Evolutionary conservation across 2,888 invertebrate species (phyloP), one percentile per base, ranked within the genome.

Genomic region (Labia minor): DNA sequence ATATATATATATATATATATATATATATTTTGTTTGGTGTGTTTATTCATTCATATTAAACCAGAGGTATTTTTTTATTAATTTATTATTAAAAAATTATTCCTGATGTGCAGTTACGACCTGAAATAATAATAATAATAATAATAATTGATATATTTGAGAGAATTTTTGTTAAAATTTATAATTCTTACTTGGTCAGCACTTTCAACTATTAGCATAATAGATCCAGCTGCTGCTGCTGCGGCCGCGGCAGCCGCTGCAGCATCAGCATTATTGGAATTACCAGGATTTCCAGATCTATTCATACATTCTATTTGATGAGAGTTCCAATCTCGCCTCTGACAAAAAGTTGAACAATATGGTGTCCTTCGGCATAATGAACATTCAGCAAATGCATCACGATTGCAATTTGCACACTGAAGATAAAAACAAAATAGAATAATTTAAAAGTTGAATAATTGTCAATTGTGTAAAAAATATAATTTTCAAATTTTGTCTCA

Each of bases 261-360:
- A 14, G 18, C 18, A 8, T n/a, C 21, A 11, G 20, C 37, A 6
- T n/a, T 63, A 37, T 3, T 62, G 14, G 49, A 49, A 88, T 72
- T 84, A 83, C 72, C 78, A 66, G 77, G 78, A 0, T 85, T 81
- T 21, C 86, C 86, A 37, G 85, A 85, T 68, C 89, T 82, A 61
- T 90, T 86, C 75, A 91, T 68, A 33, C 68, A 91, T 77, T 92
- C 91, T 69, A 90, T 88, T 77, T 92, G 92, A 78, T 89, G 92
- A 49, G 88, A 84, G 16, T 85, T 86, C 92, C 92, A 93, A 79
- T 93, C 92, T 77, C 92, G 92, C 71, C 91, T 85, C 78, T 93
- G 92, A 77, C 93, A 93, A 78, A 90, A 92, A 1, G 89, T 90
- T 6, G 92, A 92, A 77, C 93, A 93, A 77, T 93, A 93, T 10